phyloP scores from a whole-genome alignment of 2,888 invertebrate species.

The Elmis aenea region DNA sequence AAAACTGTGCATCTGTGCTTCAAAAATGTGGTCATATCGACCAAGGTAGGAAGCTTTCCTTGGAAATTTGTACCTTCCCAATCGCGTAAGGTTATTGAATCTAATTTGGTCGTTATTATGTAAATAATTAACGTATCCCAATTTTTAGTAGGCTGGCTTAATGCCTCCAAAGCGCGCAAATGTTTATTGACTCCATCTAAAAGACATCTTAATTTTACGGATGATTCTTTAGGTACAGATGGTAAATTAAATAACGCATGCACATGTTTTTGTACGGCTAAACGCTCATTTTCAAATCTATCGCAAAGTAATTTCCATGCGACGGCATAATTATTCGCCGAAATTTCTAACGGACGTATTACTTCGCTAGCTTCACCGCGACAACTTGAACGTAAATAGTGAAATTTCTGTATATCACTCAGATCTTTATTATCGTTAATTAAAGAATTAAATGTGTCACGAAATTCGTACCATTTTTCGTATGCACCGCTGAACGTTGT shows the following conservation, averaged over 20 bases:
- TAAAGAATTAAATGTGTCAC: conserved; percentile 1
- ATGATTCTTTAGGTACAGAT: conserved; percentile 1
- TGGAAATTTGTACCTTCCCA: too few relatives aligned
- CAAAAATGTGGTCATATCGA: conserved; percentile 4
- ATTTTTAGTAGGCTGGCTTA: conserved; percentile 2
- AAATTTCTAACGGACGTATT: neutral
- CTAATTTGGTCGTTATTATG: conserved; percentile 1
- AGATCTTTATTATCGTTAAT: neutral
- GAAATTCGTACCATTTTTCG: conserved; percentile 1
- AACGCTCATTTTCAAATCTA: conserved; percentile 3
- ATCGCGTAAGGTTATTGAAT: too few relatives aligned
- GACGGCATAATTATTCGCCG: conserved; percentile 1
- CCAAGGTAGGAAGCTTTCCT: neutral
- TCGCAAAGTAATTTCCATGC: conserved; percentile 3
- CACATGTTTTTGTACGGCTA: conserved; percentile 2
- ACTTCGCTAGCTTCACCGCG: neutral
- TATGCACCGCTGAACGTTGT: conserved; percentile 1
- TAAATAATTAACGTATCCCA: conserved; percentile 5
- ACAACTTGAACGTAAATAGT: conserved; percentile 2
- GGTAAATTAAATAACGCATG: conserved; percentile 3
- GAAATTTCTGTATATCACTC: conserved; percentile 2
- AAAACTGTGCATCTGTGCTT: conserved; percentile 2
- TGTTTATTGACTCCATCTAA: conserved; percentile 2
- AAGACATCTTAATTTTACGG: neutral
- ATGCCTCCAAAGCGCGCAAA: conserved; percentile 1